Base-by-base conservation (phyloP, 2,888 invertebrate species). In the Ectemnius continuus region DNA sequence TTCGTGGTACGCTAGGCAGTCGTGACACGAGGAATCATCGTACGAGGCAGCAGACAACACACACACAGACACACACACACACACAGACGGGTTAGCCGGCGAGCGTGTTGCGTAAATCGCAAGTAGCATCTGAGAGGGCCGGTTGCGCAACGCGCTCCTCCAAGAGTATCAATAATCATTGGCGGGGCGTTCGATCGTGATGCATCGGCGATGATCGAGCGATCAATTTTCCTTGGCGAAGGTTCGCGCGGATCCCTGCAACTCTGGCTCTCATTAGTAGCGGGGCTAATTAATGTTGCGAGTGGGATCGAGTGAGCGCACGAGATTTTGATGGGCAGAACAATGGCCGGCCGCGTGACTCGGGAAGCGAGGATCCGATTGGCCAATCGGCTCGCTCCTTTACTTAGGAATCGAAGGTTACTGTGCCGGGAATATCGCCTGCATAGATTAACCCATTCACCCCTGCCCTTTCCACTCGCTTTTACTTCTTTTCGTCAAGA, bases 1-100 rank as follows among this genome's bases (percentile, higher is more conserved):
- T 82, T 82, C 76, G 74, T 70, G 76, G 70, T 52, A 58, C 62
- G 45, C 74, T 72, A 16, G 36, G 36, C 65, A 68, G 67, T 79
- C 81, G 81, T 82, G 82, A 79, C 36, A 36, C 80, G 76, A 71
- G 71, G 81, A 82, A 72, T 78, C 75, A 69, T 67, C 75, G 70
- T 61, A 73, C 76, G 67, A 47, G 2, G 1, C n/a, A n/a, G n/a
- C n/a, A n/a, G n/a, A n/a, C n/a, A n/a, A n/a, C n/a, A n/a, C n/a
- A n/a, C n/a, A n/a, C n/a, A n/a, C n/a, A n/a, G n/a, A n/a, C n/a
- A n/a, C n/a, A n/a, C n/a, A n/a, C n/a, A n/a, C n/a, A n/a, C n/a
- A n/a, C n/a, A n/a, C 20, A 20, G 1, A 20, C 23, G 23, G 23
- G 47, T 73, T 65, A 61, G 76, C 63, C 66, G 64, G 36, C 8